Evolutionary conservation across 2,888 invertebrate species (phyloP).

Genomic region (Taphrorychus bicolor): DNA sequence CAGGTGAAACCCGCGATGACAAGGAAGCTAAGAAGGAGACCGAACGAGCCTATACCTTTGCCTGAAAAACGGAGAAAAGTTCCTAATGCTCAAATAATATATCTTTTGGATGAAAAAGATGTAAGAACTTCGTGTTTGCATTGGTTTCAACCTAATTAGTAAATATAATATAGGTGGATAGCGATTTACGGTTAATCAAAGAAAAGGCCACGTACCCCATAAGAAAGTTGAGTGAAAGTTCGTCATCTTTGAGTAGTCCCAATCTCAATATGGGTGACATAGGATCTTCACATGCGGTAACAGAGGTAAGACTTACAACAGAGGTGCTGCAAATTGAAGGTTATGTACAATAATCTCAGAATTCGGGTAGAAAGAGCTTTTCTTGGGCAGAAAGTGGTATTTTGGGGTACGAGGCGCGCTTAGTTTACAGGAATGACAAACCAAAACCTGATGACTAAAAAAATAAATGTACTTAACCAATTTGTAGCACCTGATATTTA

Average conservation of each 20-base stretch:
- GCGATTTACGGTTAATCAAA: conserved; percentile 52
- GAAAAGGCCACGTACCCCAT: conserved; percentile 62
- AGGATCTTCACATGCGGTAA: conserved; percentile 17
- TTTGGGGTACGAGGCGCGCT: too few species aligned
- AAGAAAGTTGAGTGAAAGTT: conserved; percentile 62
- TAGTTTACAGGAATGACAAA: too few species aligned
- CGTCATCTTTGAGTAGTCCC: conserved; percentile 37
- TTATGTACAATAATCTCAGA: not conserved
- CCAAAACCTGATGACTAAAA: too few species aligned
- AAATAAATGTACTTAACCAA: too few species aligned
- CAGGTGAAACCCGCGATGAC: conserved; percentile 93
- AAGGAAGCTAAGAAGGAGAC: conserved; percentile 87
- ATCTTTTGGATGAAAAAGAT: conserved; percentile 86
- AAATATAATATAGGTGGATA: conserved; percentile 28
- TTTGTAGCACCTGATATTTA: too few species aligned
- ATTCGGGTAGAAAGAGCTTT: too few species aligned
- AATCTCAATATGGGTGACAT: conserved; percentile 20
- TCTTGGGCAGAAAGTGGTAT: too few species aligned
- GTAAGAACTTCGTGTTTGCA: not conserved
- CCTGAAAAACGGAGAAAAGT: conserved; percentile 88
- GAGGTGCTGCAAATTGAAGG: too few species aligned
- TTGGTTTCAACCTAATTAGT: not conserved
- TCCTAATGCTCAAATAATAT: conserved; percentile 83
- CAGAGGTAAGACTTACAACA: conserved; percentile 19
- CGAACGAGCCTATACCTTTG: conserved; percentile 91